A percentile compares a stretch with the other conserved stretches of the same genome.
Evolutionary conservation across 1,140 invertebrate species (phyloP).

Genomic region (Manduca sexta): DNA sequence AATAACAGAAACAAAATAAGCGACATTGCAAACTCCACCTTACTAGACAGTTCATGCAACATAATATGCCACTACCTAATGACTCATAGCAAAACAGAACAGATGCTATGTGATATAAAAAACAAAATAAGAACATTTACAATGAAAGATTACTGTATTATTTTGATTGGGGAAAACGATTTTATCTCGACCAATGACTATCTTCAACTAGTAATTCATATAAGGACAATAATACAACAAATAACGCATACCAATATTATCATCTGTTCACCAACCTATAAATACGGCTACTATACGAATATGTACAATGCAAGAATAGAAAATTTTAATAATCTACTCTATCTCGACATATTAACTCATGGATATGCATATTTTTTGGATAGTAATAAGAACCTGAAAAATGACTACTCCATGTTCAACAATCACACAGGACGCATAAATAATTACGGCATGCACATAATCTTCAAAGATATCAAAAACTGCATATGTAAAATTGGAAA

Average conservation of each 20-base stretch:
- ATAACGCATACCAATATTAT: slow-evolving; percentile 13
- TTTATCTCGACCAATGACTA: slow-evolving; percentile 11
- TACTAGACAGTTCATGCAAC: neutral
- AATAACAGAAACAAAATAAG: slow-evolving; percentile 8
- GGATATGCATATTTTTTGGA: slow-evolving; percentile 12
- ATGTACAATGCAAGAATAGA: slow-evolving; percentile 15
- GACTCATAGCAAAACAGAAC: neutral
- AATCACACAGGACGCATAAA: slow-evolving; percentile 6
- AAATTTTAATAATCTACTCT: slow-evolving; percentile 15
- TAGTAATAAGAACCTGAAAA: slow-evolving; percentile 9
- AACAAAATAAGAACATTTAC: slow-evolving; percentile 6
- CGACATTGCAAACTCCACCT: neutral
- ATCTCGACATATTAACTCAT: slow-evolving; percentile 5
- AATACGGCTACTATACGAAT: neutral
- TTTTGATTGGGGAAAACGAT: slow-evolving; percentile 17
- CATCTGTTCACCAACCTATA: slow-evolving; percentile 7
- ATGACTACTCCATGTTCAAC: slow-evolving; percentile 8
- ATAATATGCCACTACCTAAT: slow-evolving; percentile 13
- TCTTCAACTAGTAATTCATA: neutral
- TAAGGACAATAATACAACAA: slow-evolving; percentile 3
- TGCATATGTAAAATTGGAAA: neutral
- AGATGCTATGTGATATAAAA: slow-evolving; percentile 7
- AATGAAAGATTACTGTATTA: slow-evolving; percentile 12
- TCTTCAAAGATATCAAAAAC: slow-evolving; percentile 3
- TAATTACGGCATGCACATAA: slow-evolving; percentile 2